Percentiles rank a stretch among this genome's conserved stretches.
Conservation (phyloP, 2,888 invertebrate species). For the Agonopterix alstromeriana region DNA sequence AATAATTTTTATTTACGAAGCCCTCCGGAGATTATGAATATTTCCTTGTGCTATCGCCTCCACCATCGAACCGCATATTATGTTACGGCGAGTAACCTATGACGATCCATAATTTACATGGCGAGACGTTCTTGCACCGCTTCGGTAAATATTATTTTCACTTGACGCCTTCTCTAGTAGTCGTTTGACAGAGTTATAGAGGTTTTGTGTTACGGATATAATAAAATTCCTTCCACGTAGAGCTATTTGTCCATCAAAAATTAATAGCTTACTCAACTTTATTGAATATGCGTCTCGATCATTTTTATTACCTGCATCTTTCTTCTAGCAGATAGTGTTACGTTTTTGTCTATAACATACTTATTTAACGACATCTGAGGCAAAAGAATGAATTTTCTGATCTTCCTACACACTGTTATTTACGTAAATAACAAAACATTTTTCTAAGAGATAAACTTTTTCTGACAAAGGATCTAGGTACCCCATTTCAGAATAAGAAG, state of each 20-base stretch:
- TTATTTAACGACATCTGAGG: no score
- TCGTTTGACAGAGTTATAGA: constrained; percentile 25
- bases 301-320: no score
- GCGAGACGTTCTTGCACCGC: constrained; percentile 17
- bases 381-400: no score
- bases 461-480: no score
- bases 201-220: constrained; percentile 19
- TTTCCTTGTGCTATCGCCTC: constrained; percentile 54
- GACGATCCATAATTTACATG: constrained; percentile 50
- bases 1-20: constrained; percentile 69
- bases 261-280: constrained; percentile 5
- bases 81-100: constrained; percentile 54
- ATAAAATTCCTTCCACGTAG: constrained; percentile 4
- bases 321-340: no score
- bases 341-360: no score
- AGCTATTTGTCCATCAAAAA: constrained; percentile 7
- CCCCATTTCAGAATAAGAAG: neutral
- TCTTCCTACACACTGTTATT: no score
- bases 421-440: no score
- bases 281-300: no score
- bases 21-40: constrained; percentile 67
- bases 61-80: constrained; percentile 58
- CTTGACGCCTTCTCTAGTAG: constrained; percentile 44
- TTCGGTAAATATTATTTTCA: constrained; percentile 33
- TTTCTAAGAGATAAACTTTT: no score